These are phyloP conservation scores for Glaucopsyche alexis DNA, from an alignment of 2,888 invertebrate species.

Conservation along the genomic window DNA sequence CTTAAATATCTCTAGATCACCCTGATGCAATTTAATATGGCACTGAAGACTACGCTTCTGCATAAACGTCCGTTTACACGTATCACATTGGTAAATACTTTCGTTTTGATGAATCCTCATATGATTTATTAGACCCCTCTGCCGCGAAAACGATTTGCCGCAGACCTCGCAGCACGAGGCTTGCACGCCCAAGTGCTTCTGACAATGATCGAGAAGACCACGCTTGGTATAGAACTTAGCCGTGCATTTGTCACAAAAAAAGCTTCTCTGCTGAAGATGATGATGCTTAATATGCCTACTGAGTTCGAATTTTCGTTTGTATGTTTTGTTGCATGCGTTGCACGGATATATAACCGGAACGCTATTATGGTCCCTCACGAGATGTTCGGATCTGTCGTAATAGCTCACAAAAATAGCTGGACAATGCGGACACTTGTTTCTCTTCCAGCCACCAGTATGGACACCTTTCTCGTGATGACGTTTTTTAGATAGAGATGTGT, in stretches of 20 bases:
- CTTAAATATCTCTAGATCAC: constrained; percentile 72
- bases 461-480: constrained; percentile 71
- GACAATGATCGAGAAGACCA: constrained; percentile 62
- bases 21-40: constrained; percentile 66
- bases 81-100: constrained; percentile 63
- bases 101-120: constrained; percentile 63
- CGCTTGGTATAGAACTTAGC: constrained; percentile 71
- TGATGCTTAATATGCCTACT: constrained; percentile 71
- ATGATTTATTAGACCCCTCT: constrained; percentile 63
- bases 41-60: constrained; percentile 70
- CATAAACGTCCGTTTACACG: constrained; percentile 68
- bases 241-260: constrained; percentile 66
- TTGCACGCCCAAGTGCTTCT: constrained; percentile 60
- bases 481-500: constrained; percentile 72
- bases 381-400: constrained; percentile 68
- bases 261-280: constrained; percentile 67
- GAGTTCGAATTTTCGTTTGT: constrained; percentile 70
- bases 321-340: constrained; percentile 69
- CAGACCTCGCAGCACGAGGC: constrained; percentile 61
- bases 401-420: constrained; percentile 70
- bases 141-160: constrained; percentile 59
- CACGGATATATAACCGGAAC: constrained; percentile 62
- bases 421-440: constrained; percentile 72
- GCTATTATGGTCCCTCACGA: constrained; percentile 65
- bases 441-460: constrained; percentile 69